Evolutionary conservation across 2,113 vertebrate species (phyloP).

Genomic region (Perca fluviatilis): DNA sequence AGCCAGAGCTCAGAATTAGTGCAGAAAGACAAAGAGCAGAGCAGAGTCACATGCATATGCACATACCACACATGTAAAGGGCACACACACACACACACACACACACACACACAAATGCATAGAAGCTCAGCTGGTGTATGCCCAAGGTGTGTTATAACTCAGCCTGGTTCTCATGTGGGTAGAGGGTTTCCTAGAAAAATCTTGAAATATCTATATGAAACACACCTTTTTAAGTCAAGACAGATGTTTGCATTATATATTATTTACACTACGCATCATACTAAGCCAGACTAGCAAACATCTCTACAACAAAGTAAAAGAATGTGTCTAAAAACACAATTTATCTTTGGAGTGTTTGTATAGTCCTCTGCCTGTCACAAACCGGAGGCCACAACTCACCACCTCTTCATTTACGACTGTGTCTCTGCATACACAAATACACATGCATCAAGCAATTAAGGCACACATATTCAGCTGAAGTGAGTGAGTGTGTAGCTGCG

Average conservation of each 20-base stretch:
- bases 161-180: not conserved
- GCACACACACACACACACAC: slow-evolving; percentile 1
- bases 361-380: not conserved
- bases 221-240: not conserved
- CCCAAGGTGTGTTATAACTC: not conserved
- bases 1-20: slow-evolving; percentile 61
- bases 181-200: slow-evolving; percentile 2
- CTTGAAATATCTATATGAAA: not conserved
- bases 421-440: slow-evolving; percentile 20
- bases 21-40: slow-evolving; percentile 53
- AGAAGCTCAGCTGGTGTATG: not conserved
- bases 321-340: not conserved
- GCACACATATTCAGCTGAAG: slow-evolving; percentile 23
- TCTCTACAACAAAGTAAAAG: not conserved
- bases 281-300: not conserved
- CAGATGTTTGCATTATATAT: not conserved
- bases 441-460: slow-evolving; percentile 20
- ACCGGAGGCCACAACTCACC: not conserved
- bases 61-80: slow-evolving; percentile 3
- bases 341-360: not conserved
- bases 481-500: slow-evolving; percentile 27
- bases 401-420: not conserved
- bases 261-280: not conserved
- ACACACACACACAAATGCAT: slow-evolving; percentile 17
- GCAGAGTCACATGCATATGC: slow-evolving; percentile 45